phyloP scores from a whole-genome alignment of 1,140 invertebrate species.

The Drosophila parvula region DNA sequence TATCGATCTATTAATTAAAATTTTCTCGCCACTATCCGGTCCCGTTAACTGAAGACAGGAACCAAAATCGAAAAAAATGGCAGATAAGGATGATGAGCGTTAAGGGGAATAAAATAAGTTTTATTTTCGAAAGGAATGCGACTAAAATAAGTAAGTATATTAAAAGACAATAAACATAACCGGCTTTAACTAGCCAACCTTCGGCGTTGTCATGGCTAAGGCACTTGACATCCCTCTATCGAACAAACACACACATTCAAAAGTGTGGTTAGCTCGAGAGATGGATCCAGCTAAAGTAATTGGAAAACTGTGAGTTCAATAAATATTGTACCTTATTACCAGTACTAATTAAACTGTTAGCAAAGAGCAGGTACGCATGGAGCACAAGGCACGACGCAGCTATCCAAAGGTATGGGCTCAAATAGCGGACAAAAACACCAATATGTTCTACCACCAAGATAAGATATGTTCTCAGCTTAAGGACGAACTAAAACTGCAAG shows the following conservation, averaged over 20 bases:
- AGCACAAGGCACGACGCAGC: constrained; percentile 66
- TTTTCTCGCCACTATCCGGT: too few relatives aligned
- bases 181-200: too few relatives aligned
- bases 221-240: not conserved
- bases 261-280: not conserved
- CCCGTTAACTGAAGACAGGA: too few relatives aligned
- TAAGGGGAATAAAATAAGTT: too few relatives aligned
- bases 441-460: constrained; percentile 73
- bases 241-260: not conserved
- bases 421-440: constrained; percentile 48
- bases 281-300: constrained; percentile 66
- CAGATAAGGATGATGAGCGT: too few relatives aligned
- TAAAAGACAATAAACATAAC: constrained; percentile 23
- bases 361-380: constrained; percentile 71
- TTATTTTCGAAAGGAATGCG: too few relatives aligned
- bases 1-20: too few relatives aligned
- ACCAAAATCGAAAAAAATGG: too few relatives aligned
- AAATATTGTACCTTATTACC: not conserved
- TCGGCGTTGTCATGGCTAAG: not conserved
- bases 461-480: constrained; percentile 60
- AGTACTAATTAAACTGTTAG: constrained; percentile 24
- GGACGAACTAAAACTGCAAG: constrained; percentile 50
- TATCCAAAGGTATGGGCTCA: constrained; percentile 68
- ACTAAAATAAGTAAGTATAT: constrained; percentile 57
- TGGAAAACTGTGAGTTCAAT: constrained; percentile 65